Evolutionary conservation across 1,140 invertebrate genomes (phyloP).

Genomic region (Conopomorpha cramerella): DNA sequence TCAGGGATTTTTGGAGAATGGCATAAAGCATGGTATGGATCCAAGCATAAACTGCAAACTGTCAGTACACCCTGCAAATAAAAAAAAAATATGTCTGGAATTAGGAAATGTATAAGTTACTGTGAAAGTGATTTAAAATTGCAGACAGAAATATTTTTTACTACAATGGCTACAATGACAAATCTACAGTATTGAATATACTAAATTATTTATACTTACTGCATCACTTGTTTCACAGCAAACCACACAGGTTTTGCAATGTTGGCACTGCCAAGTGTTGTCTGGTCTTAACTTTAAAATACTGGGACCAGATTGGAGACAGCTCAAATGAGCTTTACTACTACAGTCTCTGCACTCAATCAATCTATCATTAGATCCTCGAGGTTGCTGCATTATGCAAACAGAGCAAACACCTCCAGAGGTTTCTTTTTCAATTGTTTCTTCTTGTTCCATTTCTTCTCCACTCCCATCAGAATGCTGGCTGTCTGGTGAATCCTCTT

Average conservation of each 20-base stretch:
- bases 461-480: slow-evolving; percentile 55
- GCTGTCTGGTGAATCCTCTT: slow-evolving; percentile 34
- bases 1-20: slow-evolving; percentile 68
- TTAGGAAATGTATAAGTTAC: too few species aligned
- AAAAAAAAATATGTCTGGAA: slow-evolving; percentile 12
- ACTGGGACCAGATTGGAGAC: slow-evolving; percentile 68
- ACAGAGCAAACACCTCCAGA: slow-evolving; percentile 63
- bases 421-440: slow-evolving; percentile 26
- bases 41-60: slow-evolving; percentile 81
- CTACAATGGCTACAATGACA: slow-evolving; percentile 4
- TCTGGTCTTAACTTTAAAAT: slow-evolving; percentile 67
- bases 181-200: slow-evolving; percentile 9
- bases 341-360: slow-evolving; percentile 80
- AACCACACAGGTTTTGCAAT: slow-evolving; percentile 72
- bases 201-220: slow-evolving; percentile 55
- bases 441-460: slow-evolving; percentile 38
- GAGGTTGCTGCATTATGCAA: slow-evolving; percentile 59
- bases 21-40: slow-evolving; percentile 80
- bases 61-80: slow-evolving; percentile 68
- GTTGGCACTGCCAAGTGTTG: slow-evolving; percentile 73
- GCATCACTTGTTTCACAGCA: slow-evolving; percentile 73
- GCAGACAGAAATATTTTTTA: too few species aligned
- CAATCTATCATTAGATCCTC: slow-evolving; percentile 68
- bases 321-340: slow-evolving; percentile 73
- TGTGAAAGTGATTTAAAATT: too few species aligned